Conservation (phyloP, 2,888 invertebrate species). For the Galerucella calmariensis region DNA sequence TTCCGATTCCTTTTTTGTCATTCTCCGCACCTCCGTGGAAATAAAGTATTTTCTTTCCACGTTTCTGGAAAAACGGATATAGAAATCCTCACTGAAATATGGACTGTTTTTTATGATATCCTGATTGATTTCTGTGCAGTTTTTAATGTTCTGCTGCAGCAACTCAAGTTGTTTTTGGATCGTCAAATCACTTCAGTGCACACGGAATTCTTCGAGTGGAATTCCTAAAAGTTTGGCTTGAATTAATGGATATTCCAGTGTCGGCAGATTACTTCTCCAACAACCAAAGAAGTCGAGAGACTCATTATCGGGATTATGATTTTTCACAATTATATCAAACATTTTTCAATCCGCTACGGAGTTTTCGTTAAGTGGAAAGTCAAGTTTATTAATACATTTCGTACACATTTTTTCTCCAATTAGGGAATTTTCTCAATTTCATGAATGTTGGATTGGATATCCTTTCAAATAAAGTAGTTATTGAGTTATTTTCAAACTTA, state of each 20-base stretch:
- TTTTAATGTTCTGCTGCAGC: slow-evolving; percentile 21
- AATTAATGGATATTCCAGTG: slow-evolving; percentile 29
- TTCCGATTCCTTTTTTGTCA: background rate
- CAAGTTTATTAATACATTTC: slow-evolving; percentile 9
- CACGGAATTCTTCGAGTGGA: slow-evolving; percentile 23
- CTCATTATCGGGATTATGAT: slow-evolving; percentile 31
- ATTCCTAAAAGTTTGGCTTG: slow-evolving; percentile 30
- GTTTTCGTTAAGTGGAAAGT: slow-evolving; percentile 11
- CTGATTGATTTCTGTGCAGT: slow-evolving; percentile 32
- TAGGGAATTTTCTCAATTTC: background rate
- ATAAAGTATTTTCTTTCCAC: background rate
- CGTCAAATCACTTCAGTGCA: slow-evolving; percentile 26
- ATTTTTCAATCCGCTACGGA: slow-evolving; percentile 8
- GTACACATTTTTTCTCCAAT: slow-evolving; percentile 7
- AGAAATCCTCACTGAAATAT: background rate
- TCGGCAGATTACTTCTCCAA: slow-evolving; percentile 16
- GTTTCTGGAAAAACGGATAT: background rate
- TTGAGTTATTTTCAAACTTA: too few species aligned
- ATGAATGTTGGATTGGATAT: background rate
- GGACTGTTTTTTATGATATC: background rate
- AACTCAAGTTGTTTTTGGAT: slow-evolving; percentile 22
- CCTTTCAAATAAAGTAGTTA: background rate
- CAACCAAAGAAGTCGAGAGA: slow-evolving; percentile 16
- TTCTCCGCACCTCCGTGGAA: background rate
- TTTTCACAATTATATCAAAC: slow-evolving; percentile 25